Base-by-base conservation (phyloP, 2,888 invertebrate genomes). In the Tachina lurida region DNA sequence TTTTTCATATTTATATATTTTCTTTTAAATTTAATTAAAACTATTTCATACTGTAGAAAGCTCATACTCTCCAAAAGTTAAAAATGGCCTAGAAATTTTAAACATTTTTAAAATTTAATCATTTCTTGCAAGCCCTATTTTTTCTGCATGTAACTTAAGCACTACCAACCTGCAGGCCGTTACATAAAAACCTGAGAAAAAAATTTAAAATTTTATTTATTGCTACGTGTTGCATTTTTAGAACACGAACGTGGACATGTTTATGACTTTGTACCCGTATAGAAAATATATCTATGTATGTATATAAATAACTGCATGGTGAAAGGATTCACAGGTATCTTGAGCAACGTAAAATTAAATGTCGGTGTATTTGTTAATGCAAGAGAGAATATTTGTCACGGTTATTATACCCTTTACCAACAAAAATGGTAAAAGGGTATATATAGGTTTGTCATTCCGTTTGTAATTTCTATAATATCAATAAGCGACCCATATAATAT, bases 211-310 rank as follows among this genome's bases (percentile, higher is more conserved):
- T 63, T 49, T 17, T 49, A 70, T 58, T 74, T 62, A 74, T 78
- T 70, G 80, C 67, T 81, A 84, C 86, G 84, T 84, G 86, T 84
- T 86, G 84, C 84, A 84, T 78, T 77, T 70, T 60, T 41, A 67
- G 73, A 71, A 80, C 56, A 60, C 43, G 63, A 71, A 86, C 84
- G 84, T 84, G 81, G 63, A 83, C 84, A 81, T 77, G 75, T 80
- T 86, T 86, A 83, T 83, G 86, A 86, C 81, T 78, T 82, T 85
- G 52, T 82, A 41, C 13, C 71, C 49, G 60, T 63, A 43, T 67
- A 81, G 67, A 76, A 68, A 49, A n/a, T 7, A 62, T 31, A 31
- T 31, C 5, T 31, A n/a, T 2, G 17, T 31, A 31, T 31, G 0
- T 7, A 31, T 7, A 31, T 70, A 10, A 31, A 79, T 22, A 83